These are phyloP conservation scores for Aurelia aurita DNA, from an alignment of 30 jellyfish, hydroid and myxozoan genomes.

Conservation along the genomic window DNA sequence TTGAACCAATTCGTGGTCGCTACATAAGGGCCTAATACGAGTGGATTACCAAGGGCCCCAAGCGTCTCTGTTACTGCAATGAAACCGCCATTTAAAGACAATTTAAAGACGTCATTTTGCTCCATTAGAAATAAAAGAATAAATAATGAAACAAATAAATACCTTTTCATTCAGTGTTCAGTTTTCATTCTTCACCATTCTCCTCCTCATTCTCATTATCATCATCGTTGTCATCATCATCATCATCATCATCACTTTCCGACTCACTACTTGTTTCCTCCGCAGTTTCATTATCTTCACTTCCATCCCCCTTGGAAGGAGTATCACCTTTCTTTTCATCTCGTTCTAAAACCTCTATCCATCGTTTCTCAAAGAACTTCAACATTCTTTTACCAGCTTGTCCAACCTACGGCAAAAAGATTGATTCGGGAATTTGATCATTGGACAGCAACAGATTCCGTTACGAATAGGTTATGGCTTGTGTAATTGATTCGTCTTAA, in stretches of 20 bases:
- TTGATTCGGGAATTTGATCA: not conserved
- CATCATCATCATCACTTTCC: slow-evolving; percentile 54
- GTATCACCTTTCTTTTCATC: slow-evolving; percentile 17
- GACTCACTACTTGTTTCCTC: slow-evolving; percentile 49
- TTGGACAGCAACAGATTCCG: too few relatives aligned
- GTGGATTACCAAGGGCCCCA: too few relatives aligned
- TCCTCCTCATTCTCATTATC: slow-evolving; percentile 29
- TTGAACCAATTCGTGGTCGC: too few relatives aligned
- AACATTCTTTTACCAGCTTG: slow-evolving; percentile 96
- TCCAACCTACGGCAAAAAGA: slow-evolving; percentile 82
- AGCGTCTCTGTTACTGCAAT: too few relatives aligned
- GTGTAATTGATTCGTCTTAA: too few relatives aligned
- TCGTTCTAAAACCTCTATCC: slow-evolving; percentile 77
- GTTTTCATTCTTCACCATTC: not conserved
- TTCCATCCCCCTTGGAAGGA: slow-evolving; percentile 23
- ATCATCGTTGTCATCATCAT: slow-evolving; percentile 4
- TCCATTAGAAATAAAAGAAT: not conserved
- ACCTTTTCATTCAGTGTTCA: not conserved
- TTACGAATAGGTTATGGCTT: too few relatives aligned
- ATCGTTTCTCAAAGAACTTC: slow-evolving; percentile 86
- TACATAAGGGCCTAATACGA: too few relatives aligned
- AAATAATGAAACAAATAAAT: not conserved
- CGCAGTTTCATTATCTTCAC: slow-evolving; percentile 41
- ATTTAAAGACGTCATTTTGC: not conserved
- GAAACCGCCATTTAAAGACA: too few relatives aligned